These are phyloP conservation scores for Lacerta bilineata DNA, from an alignment of 2,797 vertebrate species.

Conservation along the genomic window DNA sequence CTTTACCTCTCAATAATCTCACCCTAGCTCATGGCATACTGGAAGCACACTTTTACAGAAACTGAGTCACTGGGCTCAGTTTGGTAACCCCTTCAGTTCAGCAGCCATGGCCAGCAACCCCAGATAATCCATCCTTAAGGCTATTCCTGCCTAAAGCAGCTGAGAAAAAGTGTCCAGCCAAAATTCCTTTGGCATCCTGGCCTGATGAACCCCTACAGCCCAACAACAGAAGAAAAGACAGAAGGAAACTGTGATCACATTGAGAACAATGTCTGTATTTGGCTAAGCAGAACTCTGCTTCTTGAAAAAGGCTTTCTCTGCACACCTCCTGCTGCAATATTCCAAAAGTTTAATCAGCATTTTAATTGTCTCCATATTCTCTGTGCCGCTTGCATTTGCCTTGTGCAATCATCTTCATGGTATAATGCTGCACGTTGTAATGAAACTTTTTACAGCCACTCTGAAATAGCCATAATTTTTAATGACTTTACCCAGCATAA, in stretches of 20 bases:
- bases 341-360: slow-evolving; percentile 22
- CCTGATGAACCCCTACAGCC: too few relatives aligned
- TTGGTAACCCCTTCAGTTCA: too few relatives aligned
- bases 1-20: too few relatives aligned
- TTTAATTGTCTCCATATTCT: slow-evolving; percentile 15
- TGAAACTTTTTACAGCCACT: slow-evolving; percentile 16
- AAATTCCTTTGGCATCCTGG: too few relatives aligned
- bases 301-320: neutral
- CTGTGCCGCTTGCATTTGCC: accelerated
- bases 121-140: too few relatives aligned
- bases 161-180: too few relatives aligned
- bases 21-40: too few relatives aligned
- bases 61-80: too few relatives aligned
- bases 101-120: too few relatives aligned
- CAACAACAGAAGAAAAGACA: too few relatives aligned
- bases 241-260: neutral
- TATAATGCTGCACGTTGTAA: neutral
- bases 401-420: neutral
- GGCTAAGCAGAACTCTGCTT: neutral
- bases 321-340: neutral
- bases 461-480: slow-evolving; percentile 37
- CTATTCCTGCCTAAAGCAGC: too few relatives aligned
- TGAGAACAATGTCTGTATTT: neutral
- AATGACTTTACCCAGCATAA: slow-evolving; percentile 41
- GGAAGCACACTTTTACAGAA: too few relatives aligned